A percentile compares a stretch with the other conserved stretches of the same genome.
phyloP scores from a whole-genome alignment of 2,888 invertebrate genomes.

The Elegia similella region DNA sequence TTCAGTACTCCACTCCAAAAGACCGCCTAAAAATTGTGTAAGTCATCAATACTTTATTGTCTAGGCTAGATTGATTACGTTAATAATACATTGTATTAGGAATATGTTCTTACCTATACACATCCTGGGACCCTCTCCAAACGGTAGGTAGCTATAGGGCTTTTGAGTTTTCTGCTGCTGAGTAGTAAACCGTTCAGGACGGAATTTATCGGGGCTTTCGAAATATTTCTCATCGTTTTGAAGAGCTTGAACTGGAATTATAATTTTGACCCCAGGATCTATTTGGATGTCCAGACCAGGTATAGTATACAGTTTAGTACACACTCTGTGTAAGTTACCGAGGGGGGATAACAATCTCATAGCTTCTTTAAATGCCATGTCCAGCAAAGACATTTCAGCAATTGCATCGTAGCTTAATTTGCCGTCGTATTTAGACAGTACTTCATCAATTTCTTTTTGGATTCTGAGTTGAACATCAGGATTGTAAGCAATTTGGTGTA shows the following conservation, averaged over 20 bases:
- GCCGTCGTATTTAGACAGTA: conserved; percentile 47
- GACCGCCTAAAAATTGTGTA: no score
- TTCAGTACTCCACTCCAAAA: no score
- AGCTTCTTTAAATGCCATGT: conserved; percentile 53
- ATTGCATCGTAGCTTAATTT: conserved; percentile 58
- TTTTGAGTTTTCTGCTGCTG: conserved; percentile 23
- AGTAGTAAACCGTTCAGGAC: conserved; percentile 48
- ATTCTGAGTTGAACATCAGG: conserved; percentile 56
- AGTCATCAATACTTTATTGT: no score
- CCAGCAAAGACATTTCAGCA: conserved; percentile 47
- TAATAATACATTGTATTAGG: no score
- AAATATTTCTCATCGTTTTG: conserved; percentile 59
- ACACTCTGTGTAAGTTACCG: conserved; percentile 48
- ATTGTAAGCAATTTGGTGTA: conserved; percentile 61
- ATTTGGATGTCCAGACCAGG: conserved; percentile 44
- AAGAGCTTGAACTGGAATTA: conserved; percentile 54
- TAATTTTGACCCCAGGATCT: conserved; percentile 54
- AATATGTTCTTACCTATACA: conserved; percentile 57
- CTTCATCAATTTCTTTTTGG: conserved; percentile 57
- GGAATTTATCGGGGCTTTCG: conserved; percentile 46
- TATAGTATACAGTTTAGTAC: conserved; percentile 44
- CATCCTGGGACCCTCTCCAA: conserved; percentile 56
- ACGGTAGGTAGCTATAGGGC: conserved; percentile 51
- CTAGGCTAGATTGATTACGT: no score
- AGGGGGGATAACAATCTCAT: conserved; percentile 54